Conservation (phyloP, 1,140 invertebrate species). For the Papilio polyxenes region DNA sequence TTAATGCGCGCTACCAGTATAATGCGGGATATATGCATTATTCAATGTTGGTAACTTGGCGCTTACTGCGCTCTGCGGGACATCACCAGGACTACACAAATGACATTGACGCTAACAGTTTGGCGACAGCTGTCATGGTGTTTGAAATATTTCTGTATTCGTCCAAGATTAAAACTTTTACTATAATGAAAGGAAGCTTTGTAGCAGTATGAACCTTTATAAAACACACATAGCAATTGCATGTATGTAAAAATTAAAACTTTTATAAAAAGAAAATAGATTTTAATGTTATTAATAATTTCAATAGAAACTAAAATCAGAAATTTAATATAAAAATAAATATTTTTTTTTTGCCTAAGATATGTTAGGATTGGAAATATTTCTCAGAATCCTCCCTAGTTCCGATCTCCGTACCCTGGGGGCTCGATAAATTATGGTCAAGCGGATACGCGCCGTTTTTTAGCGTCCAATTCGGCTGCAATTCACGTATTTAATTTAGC, state of each 20-base stretch:
- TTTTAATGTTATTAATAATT: too few relatives aligned
- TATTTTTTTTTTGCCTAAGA: not conserved
- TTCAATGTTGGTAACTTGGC: slow-evolving; percentile 59
- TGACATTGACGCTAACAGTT: not conserved
- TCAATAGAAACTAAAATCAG: not conserved
- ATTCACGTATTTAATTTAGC: slow-evolving; percentile 74
- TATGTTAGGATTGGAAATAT: slow-evolving; percentile 8
- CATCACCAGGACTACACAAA: not conserved
- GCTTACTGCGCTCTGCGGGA: slow-evolving; percentile 49
- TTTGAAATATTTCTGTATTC: not conserved
- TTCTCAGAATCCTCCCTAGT: slow-evolving; percentile 23
- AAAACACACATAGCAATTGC: too few relatives aligned
- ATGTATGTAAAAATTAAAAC: too few relatives aligned
- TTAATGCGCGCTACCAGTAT: slow-evolving; percentile 63
- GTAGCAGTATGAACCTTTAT: too few relatives aligned
- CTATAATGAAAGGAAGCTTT: not conserved
- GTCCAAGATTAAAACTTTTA: not conserved
- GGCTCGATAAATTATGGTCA: slow-evolving; percentile 54
- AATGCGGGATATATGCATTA: slow-evolving; percentile 67
- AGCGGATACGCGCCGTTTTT: slow-evolving; percentile 46
- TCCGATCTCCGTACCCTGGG: slow-evolving; percentile 43
- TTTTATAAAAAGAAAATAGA: too few relatives aligned
- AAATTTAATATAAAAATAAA: slow-evolving; percentile 2
- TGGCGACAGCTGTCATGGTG: slow-evolving; percentile 4
- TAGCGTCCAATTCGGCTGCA: slow-evolving; percentile 59